Base-by-base conservation (phyloP, 2,888 invertebrate genomes). In the Acronicta aceris region DNA sequence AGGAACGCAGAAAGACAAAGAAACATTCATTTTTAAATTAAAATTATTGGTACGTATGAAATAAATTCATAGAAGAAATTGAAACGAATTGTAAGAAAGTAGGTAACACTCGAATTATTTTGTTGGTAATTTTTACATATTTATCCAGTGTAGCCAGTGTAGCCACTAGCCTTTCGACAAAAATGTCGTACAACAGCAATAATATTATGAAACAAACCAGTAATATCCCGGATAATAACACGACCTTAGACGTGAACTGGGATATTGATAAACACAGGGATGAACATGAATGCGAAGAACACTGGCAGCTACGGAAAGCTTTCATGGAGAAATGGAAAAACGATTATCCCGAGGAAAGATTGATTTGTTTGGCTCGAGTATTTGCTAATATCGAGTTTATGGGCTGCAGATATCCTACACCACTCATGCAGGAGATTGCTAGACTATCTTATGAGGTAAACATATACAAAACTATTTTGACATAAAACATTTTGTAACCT, bases 231-330 rank as follows among this genome's bases (percentile, higher is more conserved):
- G 5, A 8, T 40, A 5, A 8, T 40, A 72, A 36, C 59, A 69
- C 90, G 89, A 85, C 88, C 21, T 83, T 82, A 52, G 81, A 89
- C 52, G 69, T 71, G 0, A 92, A 95, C 76, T 98, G 97, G 97
- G 96, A 98, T 79, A 91, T 98, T 3, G 96, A 98, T 38, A 94
- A 95, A 68, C 96, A 97, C 79, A 96, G 95, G 86, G 96, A 96
- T 63, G 97, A 96, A 62, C 96, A 97, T 81, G 99, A 99, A 90
- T 97, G 97, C 74, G 97, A 98, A 17, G 97, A 98, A 66, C 99
- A 99, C 82, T 99, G 99, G 99, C 95, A 96, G 65, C 89, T 99
- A 55, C 95, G 98, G 46, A 96, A 95, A 75, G 95, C 95, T 45
- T 99, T 99, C 85, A 96, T 99, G 93, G 89, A 96, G 47, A 93